Evolutionary conservation across 1,140 invertebrate genomes (phyloP).

Genomic region (Sitophilus oryzae): DNA sequence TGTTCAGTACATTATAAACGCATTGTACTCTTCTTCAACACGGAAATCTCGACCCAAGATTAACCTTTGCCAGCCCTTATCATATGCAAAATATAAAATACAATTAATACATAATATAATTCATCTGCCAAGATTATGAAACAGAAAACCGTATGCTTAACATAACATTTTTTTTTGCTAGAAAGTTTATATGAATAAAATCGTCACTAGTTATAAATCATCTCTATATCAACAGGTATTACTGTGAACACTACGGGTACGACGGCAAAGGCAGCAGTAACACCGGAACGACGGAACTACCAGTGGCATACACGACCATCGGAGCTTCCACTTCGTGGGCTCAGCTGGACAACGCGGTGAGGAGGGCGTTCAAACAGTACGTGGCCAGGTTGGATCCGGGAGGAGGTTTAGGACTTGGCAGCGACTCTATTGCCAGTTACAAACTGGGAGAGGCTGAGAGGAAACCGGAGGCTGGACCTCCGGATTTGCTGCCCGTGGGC

Average conservation of each 20-base stretch:
- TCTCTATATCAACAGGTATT: constrained; percentile 47
- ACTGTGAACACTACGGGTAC: constrained; percentile 50
- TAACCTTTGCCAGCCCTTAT: too few relatives aligned
- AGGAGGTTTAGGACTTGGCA: constrained; percentile 79
- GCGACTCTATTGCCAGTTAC: constrained; percentile 86
- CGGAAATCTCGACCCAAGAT: too few relatives aligned
- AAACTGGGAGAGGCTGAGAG: constrained; percentile 83
- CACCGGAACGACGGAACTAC: constrained; percentile 57
- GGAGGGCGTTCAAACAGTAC: constrained; percentile 93
- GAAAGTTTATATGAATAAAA: too few relatives aligned
- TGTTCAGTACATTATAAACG: too few relatives aligned
- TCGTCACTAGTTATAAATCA: too few relatives aligned
- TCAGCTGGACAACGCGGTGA: constrained; percentile 83
- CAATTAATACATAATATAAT: neutral
- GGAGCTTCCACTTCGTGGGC: constrained; percentile 94
- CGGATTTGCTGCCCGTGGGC: constrained; percentile 86
- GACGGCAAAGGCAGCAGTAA: constrained; percentile 43
- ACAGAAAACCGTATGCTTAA: constrained; percentile 1
- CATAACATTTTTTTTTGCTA: too few relatives aligned
- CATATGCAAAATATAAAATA: too few relatives aligned
- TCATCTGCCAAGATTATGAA: neutral
- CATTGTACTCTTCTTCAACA: too few relatives aligned
- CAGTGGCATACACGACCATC: constrained; percentile 84
- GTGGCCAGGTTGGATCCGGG: constrained; percentile 87
- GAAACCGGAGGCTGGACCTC: constrained; percentile 60